Percentiles rank a stretch among this genome's conserved stretches.
Conservation (phyloP, 2,888 invertebrate species). For the Cosmopolites sordidus region DNA sequence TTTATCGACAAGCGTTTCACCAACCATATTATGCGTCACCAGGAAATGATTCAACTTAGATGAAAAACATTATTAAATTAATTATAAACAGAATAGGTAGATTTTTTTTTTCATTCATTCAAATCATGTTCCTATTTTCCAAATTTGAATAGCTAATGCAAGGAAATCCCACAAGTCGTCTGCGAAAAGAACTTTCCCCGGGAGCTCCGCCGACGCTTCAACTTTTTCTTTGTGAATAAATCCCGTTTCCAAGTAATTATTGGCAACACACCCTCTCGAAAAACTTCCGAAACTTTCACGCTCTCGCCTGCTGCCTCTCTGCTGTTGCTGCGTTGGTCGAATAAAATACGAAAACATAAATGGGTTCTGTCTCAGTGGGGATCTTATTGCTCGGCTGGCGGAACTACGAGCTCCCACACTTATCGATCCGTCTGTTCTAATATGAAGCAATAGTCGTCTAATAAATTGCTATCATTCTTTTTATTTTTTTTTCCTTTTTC, state of each 20-base stretch:
- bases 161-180: neutral
- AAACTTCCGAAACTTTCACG: conserved; percentile 14
- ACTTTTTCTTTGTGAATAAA: conserved; percentile 21
- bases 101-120: neutral
- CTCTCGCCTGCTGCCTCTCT: conserved; percentile 2
- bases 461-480: too few relatives aligned
- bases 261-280: conserved; percentile 16
- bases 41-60: too few relatives aligned
- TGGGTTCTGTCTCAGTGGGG: conserved; percentile 12
- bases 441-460: neutral
- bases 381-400: conserved; percentile 1
- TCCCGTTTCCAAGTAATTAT: conserved; percentile 19
- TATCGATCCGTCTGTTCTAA: neutral
- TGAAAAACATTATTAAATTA: too few relatives aligned
- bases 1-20: too few relatives aligned
- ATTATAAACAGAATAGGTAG: too few relatives aligned
- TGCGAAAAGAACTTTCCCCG: conserved; percentile 14
- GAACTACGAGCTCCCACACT: neutral
- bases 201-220: conserved; percentile 11
- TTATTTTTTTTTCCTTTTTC: too few relatives aligned
- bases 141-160: neutral
- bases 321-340: conserved; percentile 1
- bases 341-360: conserved; percentile 10
- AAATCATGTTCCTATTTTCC: neutral
- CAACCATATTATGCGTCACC: too few relatives aligned